phyloP scores from a whole-genome alignment of 2,888 invertebrate species.

The Cetonia aurata region DNA sequence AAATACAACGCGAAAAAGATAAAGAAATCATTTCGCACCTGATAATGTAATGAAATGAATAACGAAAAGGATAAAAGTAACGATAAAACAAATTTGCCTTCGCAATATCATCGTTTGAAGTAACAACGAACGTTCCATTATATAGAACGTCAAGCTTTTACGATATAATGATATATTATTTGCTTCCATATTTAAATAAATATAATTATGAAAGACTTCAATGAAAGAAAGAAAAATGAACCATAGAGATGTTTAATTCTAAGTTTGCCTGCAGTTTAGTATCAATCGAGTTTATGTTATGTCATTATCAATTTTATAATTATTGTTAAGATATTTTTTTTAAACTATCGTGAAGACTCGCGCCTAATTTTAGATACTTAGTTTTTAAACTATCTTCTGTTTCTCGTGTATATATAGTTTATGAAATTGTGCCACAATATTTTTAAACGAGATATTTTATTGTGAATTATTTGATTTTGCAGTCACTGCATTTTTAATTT shows the following conservation, averaged over 20 bases:
- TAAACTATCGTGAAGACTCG: conserved; percentile 34
- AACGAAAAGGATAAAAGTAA: conserved; percentile 10
- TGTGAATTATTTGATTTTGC: conserved; percentile 45
- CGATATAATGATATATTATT: neutral
- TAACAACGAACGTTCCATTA: conserved; percentile 36
- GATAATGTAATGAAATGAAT: conserved; percentile 1
- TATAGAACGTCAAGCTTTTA: neutral
- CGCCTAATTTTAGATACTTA: conserved; percentile 30
- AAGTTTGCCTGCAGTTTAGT: conserved; percentile 13
- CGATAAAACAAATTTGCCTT: conserved; percentile 10
- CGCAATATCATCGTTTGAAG: conserved; percentile 14
- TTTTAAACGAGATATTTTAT: conserved; percentile 35
- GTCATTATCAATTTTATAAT: conserved; percentile 2
- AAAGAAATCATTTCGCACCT: conserved; percentile 13
- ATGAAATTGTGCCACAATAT: conserved; percentile 43
- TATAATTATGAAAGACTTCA: conserved; percentile 13
- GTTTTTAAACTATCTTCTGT: conserved; percentile 26
- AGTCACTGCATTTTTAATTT: conserved; percentile 47
- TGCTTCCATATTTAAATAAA: conserved; percentile 27
- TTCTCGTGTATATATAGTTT: conserved; percentile 41
- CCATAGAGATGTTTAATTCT: conserved; percentile 18
- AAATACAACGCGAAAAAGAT: conserved; percentile 8
- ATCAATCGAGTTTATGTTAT: conserved; percentile 1
- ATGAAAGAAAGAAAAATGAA: neutral
- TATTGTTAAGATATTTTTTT: conserved; percentile 14